Conservation (phyloP, 1,140 invertebrate species). For the Tyrophagus putrescentiae region DNA sequence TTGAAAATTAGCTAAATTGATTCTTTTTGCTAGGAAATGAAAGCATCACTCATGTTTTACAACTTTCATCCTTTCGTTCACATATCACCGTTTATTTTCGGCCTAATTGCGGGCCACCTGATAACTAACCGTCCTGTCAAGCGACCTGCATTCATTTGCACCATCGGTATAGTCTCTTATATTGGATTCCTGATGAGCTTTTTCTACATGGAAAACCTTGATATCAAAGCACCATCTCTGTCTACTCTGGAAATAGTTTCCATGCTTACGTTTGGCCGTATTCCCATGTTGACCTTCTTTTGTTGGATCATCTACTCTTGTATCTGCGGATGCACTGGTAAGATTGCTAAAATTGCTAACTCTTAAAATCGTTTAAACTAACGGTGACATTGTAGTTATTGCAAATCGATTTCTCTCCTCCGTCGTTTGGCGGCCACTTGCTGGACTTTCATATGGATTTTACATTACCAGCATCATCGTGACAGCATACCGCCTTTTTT, state of each 20-base stretch:
- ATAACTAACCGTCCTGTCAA: not conserved
- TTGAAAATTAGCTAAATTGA: not conserved
- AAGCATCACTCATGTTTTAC: not conserved
- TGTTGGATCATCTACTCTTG: constrained; percentile 10
- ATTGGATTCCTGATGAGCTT: not conserved
- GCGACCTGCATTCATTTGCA: not conserved
- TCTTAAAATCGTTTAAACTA: not conserved
- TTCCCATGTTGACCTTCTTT: not conserved
- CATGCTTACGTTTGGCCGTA: constrained; percentile 9
- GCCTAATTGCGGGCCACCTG: constrained; percentile 1
- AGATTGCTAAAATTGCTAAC: not conserved
- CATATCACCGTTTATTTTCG: constrained; percentile 14
- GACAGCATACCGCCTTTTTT: constrained; percentile 3
- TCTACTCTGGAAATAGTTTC: not conserved
- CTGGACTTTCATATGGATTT: constrained; percentile 9
- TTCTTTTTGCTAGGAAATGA: not conserved
- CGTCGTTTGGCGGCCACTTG: not conserved
- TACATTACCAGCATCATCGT: constrained; percentile 3
- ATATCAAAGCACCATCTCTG: not conserved
- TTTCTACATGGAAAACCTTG: constrained; percentile 6
- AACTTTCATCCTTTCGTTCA: constrained; percentile 20
- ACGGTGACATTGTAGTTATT: not conserved
- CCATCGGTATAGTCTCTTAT: not conserved
- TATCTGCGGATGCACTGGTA: not conserved
- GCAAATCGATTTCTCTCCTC: constrained; percentile 8